Conservation (phyloP, 2,888 invertebrate species). For the Calliopum simillimum region DNA sequence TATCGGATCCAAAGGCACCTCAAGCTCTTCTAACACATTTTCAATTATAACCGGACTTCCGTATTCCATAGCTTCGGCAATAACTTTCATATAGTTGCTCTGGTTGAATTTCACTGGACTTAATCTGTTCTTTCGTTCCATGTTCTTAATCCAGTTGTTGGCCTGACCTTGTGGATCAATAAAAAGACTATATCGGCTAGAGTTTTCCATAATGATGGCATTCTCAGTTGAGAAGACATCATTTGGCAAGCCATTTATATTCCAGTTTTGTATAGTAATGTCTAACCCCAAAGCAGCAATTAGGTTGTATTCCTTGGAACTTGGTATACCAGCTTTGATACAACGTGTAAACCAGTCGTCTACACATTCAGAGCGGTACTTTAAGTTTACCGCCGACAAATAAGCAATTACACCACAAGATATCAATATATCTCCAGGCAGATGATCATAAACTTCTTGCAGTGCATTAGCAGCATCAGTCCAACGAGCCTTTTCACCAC, state of each 20-base stretch:
- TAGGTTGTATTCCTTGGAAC: conserved; percentile 79
- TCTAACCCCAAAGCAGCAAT: conserved; percentile 83
- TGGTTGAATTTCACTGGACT: conserved; percentile 65
- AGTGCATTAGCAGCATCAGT: conserved; percentile 80
- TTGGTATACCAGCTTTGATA: conserved; percentile 78
- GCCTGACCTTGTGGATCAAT: conserved; percentile 95
- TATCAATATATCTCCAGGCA: conserved; percentile 90
- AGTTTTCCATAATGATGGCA: conserved; percentile 85
- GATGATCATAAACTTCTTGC: conserved; percentile 80
- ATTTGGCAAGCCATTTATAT: conserved; percentile 85
- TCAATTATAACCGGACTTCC: conserved; percentile 84
- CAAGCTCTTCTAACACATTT: conserved; percentile 86
- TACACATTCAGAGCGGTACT: conserved; percentile 73
- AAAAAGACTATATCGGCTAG: conserved; percentile 88
- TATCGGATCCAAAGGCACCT: conserved; percentile 87
- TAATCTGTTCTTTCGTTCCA: conserved; percentile 73
- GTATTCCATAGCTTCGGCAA: conserved; percentile 79
- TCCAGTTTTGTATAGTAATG: conserved; percentile 81
- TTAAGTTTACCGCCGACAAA: conserved; percentile 84
- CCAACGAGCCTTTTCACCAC: conserved; percentile 91
- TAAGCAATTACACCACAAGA: conserved; percentile 92
- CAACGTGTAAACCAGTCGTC: conserved; percentile 81
- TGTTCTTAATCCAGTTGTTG: conserved; percentile 90
- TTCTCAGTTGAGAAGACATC: conserved; percentile 90
- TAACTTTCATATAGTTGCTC: conserved; percentile 64